Evolutionary conservation across 92 coral and sea anemone species (phyloP), one percentile per base, ranked within the genome.

Genomic region (Montipora capitata): DNA sequence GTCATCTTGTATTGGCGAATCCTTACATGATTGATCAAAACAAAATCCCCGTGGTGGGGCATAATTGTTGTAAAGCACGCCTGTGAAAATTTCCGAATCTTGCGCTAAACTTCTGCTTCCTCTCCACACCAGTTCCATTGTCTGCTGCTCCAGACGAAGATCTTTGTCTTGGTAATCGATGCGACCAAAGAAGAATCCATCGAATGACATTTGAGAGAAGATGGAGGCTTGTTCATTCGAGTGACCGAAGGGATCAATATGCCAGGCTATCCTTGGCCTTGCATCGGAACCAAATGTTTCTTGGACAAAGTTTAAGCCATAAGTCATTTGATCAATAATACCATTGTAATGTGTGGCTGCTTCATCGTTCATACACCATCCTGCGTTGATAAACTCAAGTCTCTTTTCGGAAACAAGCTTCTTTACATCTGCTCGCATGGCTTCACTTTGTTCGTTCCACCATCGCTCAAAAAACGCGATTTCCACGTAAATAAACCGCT

Each of bases 331-430:
- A 77, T 96, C 99, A 43, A 96, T 95, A 85, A 96, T 96, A 10
- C 98, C 99, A 71, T 95, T 96, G 67, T 96, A 96, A 84, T 96
- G 98, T 17, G 99, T 96, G 18, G 95, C 78, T 15, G 99, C 99
- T 75, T 96, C 99, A 66, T 96, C 99, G 71, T 96, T 96, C 99
- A 96, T 96, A 76, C 99, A 93, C 99, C 99, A 96, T 15, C 99
- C 99, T 35, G 96, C 99, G 57, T 96, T 96, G 66, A 95, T 96
- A 71, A 96, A 96, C 91, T 96, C 99, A 43, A 96, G 69, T 54
- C 90, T 94, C 52, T 94, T 91, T 18, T 80, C 91, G 7, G 61
- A 40, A 4, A 96, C 99, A 41, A 96, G 90, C 13, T 88, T 88
- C 73, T 93, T 95, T 18, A 95, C 98, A 67, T 64, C 87, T 69